Conservation (phyloP, 2,797 vertebrate species). For the Liasis olivaceus region DNA sequence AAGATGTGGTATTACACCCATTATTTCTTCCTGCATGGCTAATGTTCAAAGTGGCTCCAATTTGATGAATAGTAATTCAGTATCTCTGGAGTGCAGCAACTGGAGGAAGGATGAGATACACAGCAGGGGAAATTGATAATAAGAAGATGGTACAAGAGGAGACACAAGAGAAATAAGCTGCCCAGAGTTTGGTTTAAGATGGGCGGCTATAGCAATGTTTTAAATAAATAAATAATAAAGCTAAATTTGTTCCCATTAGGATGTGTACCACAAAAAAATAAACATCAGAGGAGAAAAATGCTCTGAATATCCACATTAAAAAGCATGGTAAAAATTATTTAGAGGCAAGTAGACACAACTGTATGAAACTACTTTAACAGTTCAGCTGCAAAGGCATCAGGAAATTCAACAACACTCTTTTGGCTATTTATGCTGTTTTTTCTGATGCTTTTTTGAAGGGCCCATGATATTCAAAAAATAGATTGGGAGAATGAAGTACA, state of each 20-base stretch:
- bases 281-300: neutral
- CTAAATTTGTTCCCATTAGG: neutral
- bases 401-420: neutral
- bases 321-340: neutral
- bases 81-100: neutral
- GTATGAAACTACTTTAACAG: neutral
- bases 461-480: neutral
- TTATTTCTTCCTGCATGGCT: neutral
- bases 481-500: neutral
- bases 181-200: neutral
- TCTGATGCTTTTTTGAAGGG: neutral
- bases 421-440: neutral
- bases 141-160: neutral
- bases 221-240: neutral
- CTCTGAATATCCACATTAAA: neutral
- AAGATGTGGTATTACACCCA: neutral
- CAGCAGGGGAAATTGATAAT: neutral
- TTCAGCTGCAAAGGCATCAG: neutral
- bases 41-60: neutral
- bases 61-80: neutral
- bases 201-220: neutral
- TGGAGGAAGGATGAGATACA: neutral
- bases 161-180: neutral
- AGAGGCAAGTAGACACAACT: neutral
- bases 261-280: neutral